Evolutionary conservation across 2,113 vertebrate genomes (phyloP).

Genomic region (Syrrhaptes paradoxus): DNA sequence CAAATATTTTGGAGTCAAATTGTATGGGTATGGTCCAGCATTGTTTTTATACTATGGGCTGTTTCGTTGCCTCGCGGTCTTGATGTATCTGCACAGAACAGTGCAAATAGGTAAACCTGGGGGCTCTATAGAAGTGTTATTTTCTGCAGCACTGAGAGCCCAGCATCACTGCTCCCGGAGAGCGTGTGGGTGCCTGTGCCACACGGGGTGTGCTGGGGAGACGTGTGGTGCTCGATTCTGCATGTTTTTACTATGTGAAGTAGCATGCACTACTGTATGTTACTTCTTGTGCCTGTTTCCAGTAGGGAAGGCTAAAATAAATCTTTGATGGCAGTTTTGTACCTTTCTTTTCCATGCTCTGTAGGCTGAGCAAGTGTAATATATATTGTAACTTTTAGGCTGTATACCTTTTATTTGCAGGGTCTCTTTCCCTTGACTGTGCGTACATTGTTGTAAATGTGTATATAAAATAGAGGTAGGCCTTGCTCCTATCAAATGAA

Average conservation of each 20-base stretch:
- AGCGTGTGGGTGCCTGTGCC: not conserved
- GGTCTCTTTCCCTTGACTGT: not conserved
- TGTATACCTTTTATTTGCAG: not conserved
- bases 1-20: not conserved
- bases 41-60: not conserved
- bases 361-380: not conserved
- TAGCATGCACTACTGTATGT: not conserved
- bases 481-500: not conserved
- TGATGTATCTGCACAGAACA: not conserved
- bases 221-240: accelerated
- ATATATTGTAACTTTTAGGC: too few relatives aligned
- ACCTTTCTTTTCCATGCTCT: not conserved
- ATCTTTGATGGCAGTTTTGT: not conserved
- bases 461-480: not conserved
- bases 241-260: not conserved
- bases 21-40: not conserved
- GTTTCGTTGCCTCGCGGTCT: not conserved
- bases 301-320: not conserved
- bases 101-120: not conserved
- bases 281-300: accelerated
- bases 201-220: accelerated
- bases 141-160: not conserved
- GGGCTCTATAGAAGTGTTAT: not conserved
- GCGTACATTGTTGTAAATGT: not conserved
- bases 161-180: not conserved